Evolutionary conservation across 2,888 invertebrate genomes (phyloP), one percentile per base, ranked within the genome.

Genomic region (Morpho achilles): DNA sequence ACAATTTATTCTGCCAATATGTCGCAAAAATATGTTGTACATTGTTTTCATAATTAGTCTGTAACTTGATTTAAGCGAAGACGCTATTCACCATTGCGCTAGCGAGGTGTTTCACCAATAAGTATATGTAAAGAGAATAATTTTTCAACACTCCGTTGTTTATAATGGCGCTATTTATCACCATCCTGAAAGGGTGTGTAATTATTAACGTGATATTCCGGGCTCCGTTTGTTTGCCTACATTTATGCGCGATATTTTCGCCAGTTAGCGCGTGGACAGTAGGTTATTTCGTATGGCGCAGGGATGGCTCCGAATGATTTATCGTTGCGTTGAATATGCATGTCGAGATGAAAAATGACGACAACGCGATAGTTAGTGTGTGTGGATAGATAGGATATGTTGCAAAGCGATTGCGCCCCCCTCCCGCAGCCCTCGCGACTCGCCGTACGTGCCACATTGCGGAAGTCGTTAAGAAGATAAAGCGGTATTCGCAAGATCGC

Each of bases 141-240:
- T 87, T 87, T 86, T 85, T 86, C 83, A 85, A 79, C 73, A 73
- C 75, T 76, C 76, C 82, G 79, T 82, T 83, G 84, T 87, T 86
- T 85, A 85, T 88, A 88, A 88, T 85, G 84, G 82, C 77, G 83
- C 85, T 84, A 89, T 90, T 89, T 88, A 87, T 90, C 88, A 89
- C 79, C 74, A 77, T 76, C 79, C 82, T 78, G 78, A 87, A 85
- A 80, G 86, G 87, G 80, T 85, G 76, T 81, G 86, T 87, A 88
- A 88, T 88, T 87, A 87, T 89, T 87, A 84, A 82, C 78, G 84
- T 81, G 80, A 83, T 84, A 82, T 86, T 85, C 80, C 67, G 76
- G 74, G 80, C 81, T 81, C 76, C 75, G 79, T 86, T 86, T 87
- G 85, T 87, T 85, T 84, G 76, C 82, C 81, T 81, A 77, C 79